A percentile compares a stretch with the other conserved stretches of the same genome.
phyloP scores from a whole-genome alignment of 2,797 vertebrate species.

The Enteromius unitaeniatus region DNA sequence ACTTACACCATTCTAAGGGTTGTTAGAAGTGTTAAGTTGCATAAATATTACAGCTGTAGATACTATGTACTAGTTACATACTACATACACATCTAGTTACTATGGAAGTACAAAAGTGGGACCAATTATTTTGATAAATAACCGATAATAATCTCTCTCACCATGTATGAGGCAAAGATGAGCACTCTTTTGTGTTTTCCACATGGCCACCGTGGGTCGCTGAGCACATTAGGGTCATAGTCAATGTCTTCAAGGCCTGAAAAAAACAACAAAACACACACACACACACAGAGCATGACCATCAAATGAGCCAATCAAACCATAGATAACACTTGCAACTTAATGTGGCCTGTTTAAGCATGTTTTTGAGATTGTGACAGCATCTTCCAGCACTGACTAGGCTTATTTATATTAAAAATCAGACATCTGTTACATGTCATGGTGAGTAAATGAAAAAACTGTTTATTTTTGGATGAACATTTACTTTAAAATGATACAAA shows the following conservation, averaged over 20 bases:
- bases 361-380: not conserved
- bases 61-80: no score
- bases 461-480: not conserved
- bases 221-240: slow-evolving; percentile 94
- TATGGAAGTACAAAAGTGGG: no score
- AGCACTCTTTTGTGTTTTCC: slow-evolving; percentile 97
- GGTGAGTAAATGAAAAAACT: not conserved
- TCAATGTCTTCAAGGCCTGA: slow-evolving; percentile 85
- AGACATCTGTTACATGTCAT: not conserved
- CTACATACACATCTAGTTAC: no score
- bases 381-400: not conserved
- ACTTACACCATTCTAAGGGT: no score
- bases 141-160: slow-evolving; percentile 65
- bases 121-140: no score
- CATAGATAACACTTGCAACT: not conserved
- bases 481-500: not conserved
- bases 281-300: not conserved
- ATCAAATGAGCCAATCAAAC: not conserved
- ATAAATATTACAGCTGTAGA: no score
- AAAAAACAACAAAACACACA: slow-evolving; percentile 1
- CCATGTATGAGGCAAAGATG: slow-evolving; percentile 97
- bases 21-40: no score
- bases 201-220: slow-evolving; percentile 97
- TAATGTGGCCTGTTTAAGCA: not conserved
- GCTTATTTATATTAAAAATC: not conserved